Base-by-base conservation (phyloP, 2,797 vertebrate genomes). In the Arnoldichthys spilopterus region DNA sequence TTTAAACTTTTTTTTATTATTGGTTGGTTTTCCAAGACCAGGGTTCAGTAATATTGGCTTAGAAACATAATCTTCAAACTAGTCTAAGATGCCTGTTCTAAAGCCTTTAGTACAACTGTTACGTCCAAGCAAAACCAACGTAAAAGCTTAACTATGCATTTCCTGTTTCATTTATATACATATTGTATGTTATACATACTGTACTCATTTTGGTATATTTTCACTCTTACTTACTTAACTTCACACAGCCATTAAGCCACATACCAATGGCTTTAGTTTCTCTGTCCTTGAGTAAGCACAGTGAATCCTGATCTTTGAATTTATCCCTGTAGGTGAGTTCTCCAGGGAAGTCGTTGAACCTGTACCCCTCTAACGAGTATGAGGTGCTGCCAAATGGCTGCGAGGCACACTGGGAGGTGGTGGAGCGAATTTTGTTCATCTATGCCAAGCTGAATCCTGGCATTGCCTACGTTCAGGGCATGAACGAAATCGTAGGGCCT, bases 371-470 rank as follows among this genome's bases (percentile, higher is more conserved):
- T 47, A 96, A 93, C 0, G 96, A 98, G 66, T 97, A 97, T 0
- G 95, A 96, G 74, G 95, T 98, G 67, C 89, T 98, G 74, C 97
- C 97, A 79, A 96, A 91, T 0, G 97, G 97, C 75, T 95, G 93
- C 0, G 98, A 99, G 83, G 97, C 96, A 1, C 98, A 99, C 90
- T 99, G 98, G 98, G 98, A 99, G 79, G 98, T 99, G 86, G 98
- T 99, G 82, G 98, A 99, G 85, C 88, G 98, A 0, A 99, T 99
- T 89, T 94, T 99, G 51, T 99, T 99, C 91, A 97, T 99, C 90
- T 99, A 99, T 0, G 98, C 98, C 88, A 99, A 99, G 86, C 96
- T 99, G 88, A 99, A 99, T 88, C 98, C 98, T 0, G 98, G 98
- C 15, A 98, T 99, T 0, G 98, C 98, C 0, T 99, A 99, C 0